A percentile compares a stretch with the other conserved stretches of the same genome.
These are phyloP conservation scores for Idaea dimidiata DNA, from an alignment of 2,888 invertebrate genomes.

Conservation along the genomic window DNA sequence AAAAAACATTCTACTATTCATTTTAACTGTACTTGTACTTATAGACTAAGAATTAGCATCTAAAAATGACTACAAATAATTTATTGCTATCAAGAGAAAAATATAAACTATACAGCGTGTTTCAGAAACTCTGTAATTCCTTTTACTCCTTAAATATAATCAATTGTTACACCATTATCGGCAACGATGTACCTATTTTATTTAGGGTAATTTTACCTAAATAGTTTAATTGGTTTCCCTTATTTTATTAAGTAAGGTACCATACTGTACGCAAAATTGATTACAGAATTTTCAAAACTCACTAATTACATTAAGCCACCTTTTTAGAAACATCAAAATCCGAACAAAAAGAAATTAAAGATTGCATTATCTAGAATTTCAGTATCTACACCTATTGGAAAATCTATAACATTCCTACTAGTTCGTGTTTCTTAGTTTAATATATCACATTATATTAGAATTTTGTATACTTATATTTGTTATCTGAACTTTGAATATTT, in stretches of 20 bases:
- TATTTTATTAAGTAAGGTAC: background rate
- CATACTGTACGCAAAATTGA: background rate
- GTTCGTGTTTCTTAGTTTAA: constrained; percentile 55
- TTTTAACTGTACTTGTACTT: constrained; percentile 16
- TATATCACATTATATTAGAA: constrained; percentile 79
- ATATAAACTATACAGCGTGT: constrained; percentile 35
- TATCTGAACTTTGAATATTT: constrained; percentile 13
- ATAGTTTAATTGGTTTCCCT: background rate
- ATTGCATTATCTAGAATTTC: constrained; percentile 28
- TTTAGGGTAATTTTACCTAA: background rate
- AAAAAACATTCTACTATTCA: constrained; percentile 14
- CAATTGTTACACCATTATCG: background rate
- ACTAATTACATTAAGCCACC: constrained; percentile 48
- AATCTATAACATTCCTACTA: constrained; percentile 48
- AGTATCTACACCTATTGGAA: constrained; percentile 37
- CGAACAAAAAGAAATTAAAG: constrained; percentile 50
- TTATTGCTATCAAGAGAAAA: constrained; percentile 59
- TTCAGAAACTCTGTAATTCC: background rate
- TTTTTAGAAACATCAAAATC: constrained; percentile 60
- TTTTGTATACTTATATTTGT: constrained; percentile 58
- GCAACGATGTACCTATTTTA: background rate
- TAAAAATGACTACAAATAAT: constrained; percentile 51
- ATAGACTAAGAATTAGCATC: constrained; percentile 37
- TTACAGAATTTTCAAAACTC: background rate
- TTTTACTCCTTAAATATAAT: background rate